Base-by-base conservation (phyloP, 2,113 vertebrate genomes). In the Rhabdomys dilectus region DNA sequence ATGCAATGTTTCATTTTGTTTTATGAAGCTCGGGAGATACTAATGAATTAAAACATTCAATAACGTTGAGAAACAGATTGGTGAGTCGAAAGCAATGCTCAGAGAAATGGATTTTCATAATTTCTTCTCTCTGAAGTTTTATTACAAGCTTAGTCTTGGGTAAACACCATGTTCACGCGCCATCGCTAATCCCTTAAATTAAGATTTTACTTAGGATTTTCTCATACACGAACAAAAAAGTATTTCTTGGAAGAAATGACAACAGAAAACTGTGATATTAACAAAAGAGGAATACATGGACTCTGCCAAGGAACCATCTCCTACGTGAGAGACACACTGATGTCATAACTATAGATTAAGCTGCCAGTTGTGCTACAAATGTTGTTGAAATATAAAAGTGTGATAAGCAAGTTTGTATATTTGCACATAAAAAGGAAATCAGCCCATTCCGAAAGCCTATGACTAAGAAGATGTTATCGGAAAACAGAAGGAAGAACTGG, bases 161-260 rank as follows among this genome's bases (percentile, higher is more conserved):
- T 68, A 94, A 93, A 90, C 64, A 48, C 8, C 82, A 60, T 84
- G 75, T 89, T 95, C 56, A 88, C 16, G 42, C 42, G 13, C 62
- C 51, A 64, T 91, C 24, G 78, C 82, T 94, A 64, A 94, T 81
- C n/a, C 36, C 62, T 89, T 78, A 85, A 85, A 95, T 92, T 94
- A 94, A 89, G 17, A 94, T 89, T 93, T 95, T 78, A 72, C 56
- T 92, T 89, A 62, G 42, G 17, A 94, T 91, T 91, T 95, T 84
- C 31, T 70, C 89, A 12, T 66, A 91, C n/a, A 77, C 81, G 19
- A 91, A 85, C 13, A 93, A 95, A 93, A 95, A 80, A 95, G 31
- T 36, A 10, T 91, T 82, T 94, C 89, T 92, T n/a, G 68, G 86
- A 85, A 93, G 68, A 91, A 91, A 95, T 39, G 48, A 94, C 75